Base-by-base conservation (phyloP, 2,888 invertebrate genomes). In the Eumerus sabulonum region DNA sequence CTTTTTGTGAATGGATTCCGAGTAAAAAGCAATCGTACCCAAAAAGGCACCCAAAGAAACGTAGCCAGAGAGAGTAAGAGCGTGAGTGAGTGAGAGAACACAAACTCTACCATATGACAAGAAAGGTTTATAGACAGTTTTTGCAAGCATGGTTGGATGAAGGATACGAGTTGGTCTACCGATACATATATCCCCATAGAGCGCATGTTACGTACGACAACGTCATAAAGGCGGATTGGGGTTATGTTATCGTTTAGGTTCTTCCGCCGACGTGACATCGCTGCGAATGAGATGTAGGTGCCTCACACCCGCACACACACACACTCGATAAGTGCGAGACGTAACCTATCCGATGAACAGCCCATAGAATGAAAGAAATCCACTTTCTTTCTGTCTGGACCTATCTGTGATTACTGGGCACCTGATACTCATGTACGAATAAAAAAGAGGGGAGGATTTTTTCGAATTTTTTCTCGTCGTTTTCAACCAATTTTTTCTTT, bases 371-470 rank as follows among this genome's bases (percentile, higher is more conserved):
- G 40, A 38, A 63, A n/a, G n/a, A 66, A 56, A 48, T 45, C 11
- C 14, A 56, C 59, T 47, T 67, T 42, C 54, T 76, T 71, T 50
- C 53, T 54, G 38, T 27, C 1, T 9, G 35, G 51, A 38, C 18
- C 47, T 44, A 63, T 62, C 67, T 77, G 59, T 47, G 59, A 53
- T 16, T 63, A 53, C 73, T 77, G 77, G 67, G 59, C 77, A 77
- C 77, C 77, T 77, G 73, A 68, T 77, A 73, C 67, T 53, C 7
- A 27, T 57, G 67, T 73, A 51, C 59, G 67, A 77, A 77, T 73
- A 73, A 77, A 77, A 77, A 77, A 73, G 73, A 73, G 77, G 77
- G 77, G 77, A 77, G 73, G 73, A 47, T 73, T 77, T 77, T 76
- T 76, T 56, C 42, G 66, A 62, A 45, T 62, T 17, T 66, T 62